Percentiles rank a stretch among this genome's conserved stretches.
Evolutionary conservation across 1,140 invertebrate species (phyloP).

Genomic region (Bombus haemorrhoidalis): DNA sequence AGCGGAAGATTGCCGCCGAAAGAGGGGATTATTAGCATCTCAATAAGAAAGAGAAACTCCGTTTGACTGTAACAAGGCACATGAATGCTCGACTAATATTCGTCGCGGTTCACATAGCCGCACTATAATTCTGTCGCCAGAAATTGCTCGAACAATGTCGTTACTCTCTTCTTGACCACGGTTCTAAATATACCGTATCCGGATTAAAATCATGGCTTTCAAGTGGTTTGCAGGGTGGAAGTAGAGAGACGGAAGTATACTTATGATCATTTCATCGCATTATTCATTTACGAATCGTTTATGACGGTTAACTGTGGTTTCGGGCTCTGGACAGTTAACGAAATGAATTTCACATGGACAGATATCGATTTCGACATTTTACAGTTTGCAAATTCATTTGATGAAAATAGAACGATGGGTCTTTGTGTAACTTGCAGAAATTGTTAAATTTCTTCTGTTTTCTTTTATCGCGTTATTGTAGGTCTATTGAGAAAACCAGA

Average conservation of each 20-base stretch:
- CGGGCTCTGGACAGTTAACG: too few relatives aligned
- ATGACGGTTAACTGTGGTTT: too few relatives aligned
- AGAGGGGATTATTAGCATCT: conserved; percentile 52
- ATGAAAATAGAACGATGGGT: too few relatives aligned
- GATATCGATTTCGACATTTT: too few relatives aligned
- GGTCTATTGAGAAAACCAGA: not conserved
- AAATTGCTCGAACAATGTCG: conserved; percentile 39
- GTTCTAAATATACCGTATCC: conserved; percentile 6
- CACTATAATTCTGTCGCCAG: conserved; percentile 46
- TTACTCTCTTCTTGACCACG: not conserved
- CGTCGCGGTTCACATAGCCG: conserved; percentile 22
- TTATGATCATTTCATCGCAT: not conserved
- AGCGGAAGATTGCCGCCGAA: not conserved
- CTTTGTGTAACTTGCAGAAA: not conserved
- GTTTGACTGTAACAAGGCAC: conserved; percentile 10
- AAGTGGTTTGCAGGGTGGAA: not conserved
- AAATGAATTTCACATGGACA: too few relatives aligned
- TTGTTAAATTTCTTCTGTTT: not conserved
- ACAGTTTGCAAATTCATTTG: not conserved
- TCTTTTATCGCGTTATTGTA: not conserved
- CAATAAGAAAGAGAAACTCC: conserved; percentile 60
- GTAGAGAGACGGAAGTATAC: not conserved
- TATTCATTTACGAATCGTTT: not conserved
- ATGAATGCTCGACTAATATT: not conserved
- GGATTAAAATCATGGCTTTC: conserved; percentile 13